Percentiles rank a stretch among this genome's conserved stretches.
phyloP scores from a whole-genome alignment of 2,888 invertebrate genomes.

The Onchidella celtica region DNA sequence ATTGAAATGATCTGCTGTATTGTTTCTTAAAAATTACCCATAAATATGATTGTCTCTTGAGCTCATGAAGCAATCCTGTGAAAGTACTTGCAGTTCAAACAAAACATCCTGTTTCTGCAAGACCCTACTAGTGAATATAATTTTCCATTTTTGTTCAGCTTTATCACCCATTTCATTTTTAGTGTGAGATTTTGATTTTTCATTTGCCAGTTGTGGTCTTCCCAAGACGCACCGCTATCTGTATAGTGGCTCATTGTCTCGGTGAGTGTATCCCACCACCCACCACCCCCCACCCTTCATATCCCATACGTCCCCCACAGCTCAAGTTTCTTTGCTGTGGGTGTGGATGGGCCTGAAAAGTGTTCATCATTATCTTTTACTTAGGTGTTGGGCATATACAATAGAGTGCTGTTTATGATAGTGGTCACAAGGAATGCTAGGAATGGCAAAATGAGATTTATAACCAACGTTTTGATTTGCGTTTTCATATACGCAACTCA shows the following conservation, averaged over 20 bases:
- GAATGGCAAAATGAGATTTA: neutral
- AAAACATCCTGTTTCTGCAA: no score
- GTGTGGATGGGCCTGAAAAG: slow-evolving; percentile 4
- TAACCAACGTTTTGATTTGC: no score
- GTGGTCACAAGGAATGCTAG: neutral
- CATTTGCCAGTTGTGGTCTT: slow-evolving; percentile 52
- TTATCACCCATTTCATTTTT: slow-evolving; percentile 25
- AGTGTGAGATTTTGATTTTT: slow-evolving; percentile 41
- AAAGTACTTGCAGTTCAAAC: no score
- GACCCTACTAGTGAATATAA: no score
- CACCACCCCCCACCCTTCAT: slow-evolving; percentile 16
- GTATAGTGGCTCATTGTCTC: slow-evolving; percentile 70
- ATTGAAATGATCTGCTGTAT: no score
- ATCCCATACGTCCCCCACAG: neutral
- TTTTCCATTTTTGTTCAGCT: neutral
- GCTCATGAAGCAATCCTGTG: no score
- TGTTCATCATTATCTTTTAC: neutral
- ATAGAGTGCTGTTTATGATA: neutral
- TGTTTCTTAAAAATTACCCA: no score
- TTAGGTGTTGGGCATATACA: slow-evolving; percentile 33
- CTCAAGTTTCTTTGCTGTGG: no score
- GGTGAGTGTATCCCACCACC: slow-evolving; percentile 67
- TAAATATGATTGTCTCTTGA: no score
- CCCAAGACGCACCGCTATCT: slow-evolving; percentile 72
- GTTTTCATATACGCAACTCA: no score